Evolutionary conservation across 2,797 vertebrate species (phyloP).

Genomic region (Crypturellus tataupa): DNA sequence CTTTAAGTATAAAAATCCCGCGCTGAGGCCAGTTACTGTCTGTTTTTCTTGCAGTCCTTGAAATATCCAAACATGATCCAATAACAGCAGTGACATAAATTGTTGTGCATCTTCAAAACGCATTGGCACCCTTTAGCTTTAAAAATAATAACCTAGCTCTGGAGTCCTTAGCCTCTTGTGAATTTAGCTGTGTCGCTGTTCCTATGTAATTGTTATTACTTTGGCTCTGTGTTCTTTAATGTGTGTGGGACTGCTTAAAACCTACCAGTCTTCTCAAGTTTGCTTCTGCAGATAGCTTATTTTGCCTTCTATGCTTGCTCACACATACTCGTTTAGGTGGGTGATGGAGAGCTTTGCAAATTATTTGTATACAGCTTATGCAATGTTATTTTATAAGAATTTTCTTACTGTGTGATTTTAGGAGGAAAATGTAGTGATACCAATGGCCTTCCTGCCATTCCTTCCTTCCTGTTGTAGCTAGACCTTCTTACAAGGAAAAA

Average conservation of each 20-base stretch:
- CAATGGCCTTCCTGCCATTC: background rate
- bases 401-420: background rate
- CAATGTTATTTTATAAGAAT: background rate
- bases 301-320: background rate
- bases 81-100: background rate
- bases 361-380: background rate
- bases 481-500: background rate
- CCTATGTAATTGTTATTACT: background rate
- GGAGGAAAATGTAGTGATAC: background rate
- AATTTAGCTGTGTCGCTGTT: background rate
- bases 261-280: background rate
- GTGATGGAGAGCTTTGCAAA: background rate
- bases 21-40: conserved; percentile 19
- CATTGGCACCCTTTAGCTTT: background rate
- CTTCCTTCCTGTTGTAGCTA: background rate
- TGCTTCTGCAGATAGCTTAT: background rate
- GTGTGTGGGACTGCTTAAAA: background rate
- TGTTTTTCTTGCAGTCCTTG: conserved; percentile 40
- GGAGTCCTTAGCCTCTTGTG: background rate
- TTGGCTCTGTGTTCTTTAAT: background rate
- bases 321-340: background rate
- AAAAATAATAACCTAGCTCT: rapidly evolving
- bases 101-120: background rate
- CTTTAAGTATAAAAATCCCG: conserved; percentile 48
- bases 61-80: background rate